Conservation (phyloP, 2,888 invertebrate genomes). For the Trichacis sp. region DNA sequence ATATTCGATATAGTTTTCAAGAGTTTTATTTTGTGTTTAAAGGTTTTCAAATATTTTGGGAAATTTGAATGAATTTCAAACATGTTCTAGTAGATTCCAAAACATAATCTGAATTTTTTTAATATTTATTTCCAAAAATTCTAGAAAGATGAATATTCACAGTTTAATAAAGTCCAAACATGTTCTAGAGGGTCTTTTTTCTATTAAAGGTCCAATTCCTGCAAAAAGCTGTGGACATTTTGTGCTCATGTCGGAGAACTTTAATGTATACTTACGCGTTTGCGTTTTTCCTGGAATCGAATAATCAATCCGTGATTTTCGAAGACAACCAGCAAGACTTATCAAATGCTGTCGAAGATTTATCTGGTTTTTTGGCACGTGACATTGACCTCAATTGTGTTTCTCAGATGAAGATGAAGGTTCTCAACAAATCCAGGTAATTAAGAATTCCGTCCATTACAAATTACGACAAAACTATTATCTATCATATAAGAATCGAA, state of each 20-base stretch:
- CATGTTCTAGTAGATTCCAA: too few relatives aligned
- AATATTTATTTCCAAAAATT: too few relatives aligned
- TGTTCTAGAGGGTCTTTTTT: constrained; percentile 84
- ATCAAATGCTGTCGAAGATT: constrained; percentile 96
- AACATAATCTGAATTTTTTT: too few relatives aligned
- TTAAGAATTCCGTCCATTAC: too few relatives aligned
- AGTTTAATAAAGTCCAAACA: constrained; percentile 98
- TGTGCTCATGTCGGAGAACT: constrained; percentile 97
- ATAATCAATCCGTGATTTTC: constrained; percentile 98
- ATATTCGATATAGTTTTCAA: too few relatives aligned
- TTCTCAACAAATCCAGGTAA: constrained; percentile 79
- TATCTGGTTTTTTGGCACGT: constrained; percentile 97
- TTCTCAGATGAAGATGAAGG: constrained; percentile 97
- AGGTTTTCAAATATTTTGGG: too few relatives aligned
- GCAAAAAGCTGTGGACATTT: constrained; percentile 95
- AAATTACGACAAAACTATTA: too few relatives aligned
- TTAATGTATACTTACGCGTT: constrained; percentile 99
- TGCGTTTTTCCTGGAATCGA: constrained; percentile 97
- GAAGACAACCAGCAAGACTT: constrained; percentile 99
- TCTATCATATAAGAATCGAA: too few relatives aligned
- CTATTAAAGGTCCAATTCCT: constrained; percentile 89
- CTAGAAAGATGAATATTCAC: too few relatives aligned
- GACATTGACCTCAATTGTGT: constrained; percentile 98
- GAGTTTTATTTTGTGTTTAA: too few relatives aligned
- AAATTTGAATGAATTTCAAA: too few relatives aligned